Conservation (phyloP, 2,797 vertebrate genomes). For the Pseudomugil tenellus region DNA sequence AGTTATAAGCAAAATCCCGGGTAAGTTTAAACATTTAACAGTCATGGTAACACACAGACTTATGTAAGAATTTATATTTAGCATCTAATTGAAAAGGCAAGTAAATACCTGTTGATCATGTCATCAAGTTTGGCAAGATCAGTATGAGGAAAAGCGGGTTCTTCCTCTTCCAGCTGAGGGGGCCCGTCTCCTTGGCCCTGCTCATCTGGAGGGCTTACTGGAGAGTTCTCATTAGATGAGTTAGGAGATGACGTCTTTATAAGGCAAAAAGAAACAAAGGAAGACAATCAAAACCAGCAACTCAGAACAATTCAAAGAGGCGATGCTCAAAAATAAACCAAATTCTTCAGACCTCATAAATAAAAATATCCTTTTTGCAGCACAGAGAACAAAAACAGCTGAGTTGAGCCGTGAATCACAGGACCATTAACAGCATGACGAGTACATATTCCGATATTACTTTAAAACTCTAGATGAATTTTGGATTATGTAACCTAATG, state of each 20-base stretch:
- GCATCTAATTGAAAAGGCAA: background rate
- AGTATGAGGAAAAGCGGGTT: constrained; percentile 98
- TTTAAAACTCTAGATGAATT: background rate
- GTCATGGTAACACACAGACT: background rate
- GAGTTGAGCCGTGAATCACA: background rate
- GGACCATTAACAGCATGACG: background rate
- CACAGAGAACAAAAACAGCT: background rate
- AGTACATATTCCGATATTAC: background rate
- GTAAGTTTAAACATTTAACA: background rate
- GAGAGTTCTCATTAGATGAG: constrained; percentile 99
- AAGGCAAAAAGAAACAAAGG: background rate
- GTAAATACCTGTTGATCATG: constrained; percentile 97
- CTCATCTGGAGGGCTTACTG: constrained; percentile 96
- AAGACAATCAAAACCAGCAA: constrained; percentile 7
- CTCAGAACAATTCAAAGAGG: background rate
- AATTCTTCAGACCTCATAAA: background rate
- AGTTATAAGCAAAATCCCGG: background rate
- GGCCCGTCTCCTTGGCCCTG: constrained; percentile 91
- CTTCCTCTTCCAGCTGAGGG: constrained; percentile 96
- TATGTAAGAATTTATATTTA: background rate
- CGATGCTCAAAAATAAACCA: background rate
- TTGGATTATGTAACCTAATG: background rate
- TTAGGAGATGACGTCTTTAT: constrained; percentile 94
- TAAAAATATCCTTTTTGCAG: background rate
- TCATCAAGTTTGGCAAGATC: constrained; percentile 99